phyloP scores from a whole-genome alignment of 2,797 vertebrate genomes.

The Hypotaenidia philippensis region DNA sequence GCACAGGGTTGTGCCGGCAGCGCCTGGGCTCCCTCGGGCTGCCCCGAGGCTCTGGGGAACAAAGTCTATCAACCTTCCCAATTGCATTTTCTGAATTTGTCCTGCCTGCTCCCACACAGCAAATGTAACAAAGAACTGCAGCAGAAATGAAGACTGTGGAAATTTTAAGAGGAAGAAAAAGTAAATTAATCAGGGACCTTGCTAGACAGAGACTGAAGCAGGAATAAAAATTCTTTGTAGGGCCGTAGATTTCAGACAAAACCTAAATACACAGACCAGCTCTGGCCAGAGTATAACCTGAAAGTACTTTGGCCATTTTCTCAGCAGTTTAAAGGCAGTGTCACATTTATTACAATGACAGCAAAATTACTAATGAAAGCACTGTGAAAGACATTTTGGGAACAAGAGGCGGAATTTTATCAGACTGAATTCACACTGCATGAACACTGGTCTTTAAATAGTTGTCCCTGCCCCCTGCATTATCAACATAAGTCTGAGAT shows the following conservation, averaged over 20 bases:
- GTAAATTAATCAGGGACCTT: background rate
- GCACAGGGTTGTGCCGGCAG: background rate
- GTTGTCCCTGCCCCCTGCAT: background rate
- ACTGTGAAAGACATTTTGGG: background rate
- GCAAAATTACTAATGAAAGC: conserved; percentile 2
- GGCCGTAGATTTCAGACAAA: background rate
- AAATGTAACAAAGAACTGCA: background rate
- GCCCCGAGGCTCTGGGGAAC: background rate
- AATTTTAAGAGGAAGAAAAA: background rate
- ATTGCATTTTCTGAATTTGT: background rate
- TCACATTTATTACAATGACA: background rate
- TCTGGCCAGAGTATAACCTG: conserved; percentile 1
- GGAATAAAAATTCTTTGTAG: background rate
- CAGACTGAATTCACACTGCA: background rate
- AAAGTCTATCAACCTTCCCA: background rate
- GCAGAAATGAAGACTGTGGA: conserved; percentile 2
- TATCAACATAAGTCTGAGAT: background rate
- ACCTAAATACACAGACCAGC: background rate
- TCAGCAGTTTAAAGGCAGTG: conserved; percentile 1
- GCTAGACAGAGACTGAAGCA: background rate
- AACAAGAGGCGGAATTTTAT: background rate
- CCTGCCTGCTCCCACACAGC: background rate
- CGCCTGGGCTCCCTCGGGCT: rapidly evolving
- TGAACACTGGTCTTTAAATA: background rate
- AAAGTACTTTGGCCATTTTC: background rate